These are phyloP conservation scores for Periparus ater DNA, from an alignment of 2,797 vertebrate species.

Conservation along the genomic window DNA sequence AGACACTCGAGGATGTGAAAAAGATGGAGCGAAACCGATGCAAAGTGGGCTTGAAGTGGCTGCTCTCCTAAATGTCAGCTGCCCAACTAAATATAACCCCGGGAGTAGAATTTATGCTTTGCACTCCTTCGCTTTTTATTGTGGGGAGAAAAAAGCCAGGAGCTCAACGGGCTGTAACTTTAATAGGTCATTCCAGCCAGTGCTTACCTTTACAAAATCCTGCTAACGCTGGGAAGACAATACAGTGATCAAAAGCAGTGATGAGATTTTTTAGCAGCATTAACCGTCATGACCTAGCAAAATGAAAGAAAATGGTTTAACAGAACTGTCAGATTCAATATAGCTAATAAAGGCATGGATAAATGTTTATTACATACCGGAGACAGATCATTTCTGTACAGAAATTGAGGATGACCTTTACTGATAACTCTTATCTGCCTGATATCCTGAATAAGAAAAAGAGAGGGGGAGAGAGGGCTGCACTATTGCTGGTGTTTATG, in stretches of 20 bases:
- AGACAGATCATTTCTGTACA: slow-evolving; percentile 99
- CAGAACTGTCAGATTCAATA: slow-evolving; percentile 99
- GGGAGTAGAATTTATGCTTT: slow-evolving; percentile 72
- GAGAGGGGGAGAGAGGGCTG: slow-evolving; percentile 49
- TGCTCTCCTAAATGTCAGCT: slow-evolving; percentile 62
- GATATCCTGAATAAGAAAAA: slow-evolving; percentile 84
- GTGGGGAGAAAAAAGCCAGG: slow-evolving; percentile 60
- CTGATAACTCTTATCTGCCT: slow-evolving; percentile 91
- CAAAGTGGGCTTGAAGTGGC: slow-evolving; percentile 61
- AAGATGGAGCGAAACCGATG: slow-evolving; percentile 59
- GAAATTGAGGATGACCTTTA: slow-evolving; percentile 99
- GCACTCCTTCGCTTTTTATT: slow-evolving; percentile 71
- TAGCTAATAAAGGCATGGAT: slow-evolving; percentile 97
- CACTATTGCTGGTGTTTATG: slow-evolving; percentile 71
- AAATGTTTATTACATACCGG: slow-evolving; percentile 99
- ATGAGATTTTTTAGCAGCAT: slow-evolving; percentile 93
- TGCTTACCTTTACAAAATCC: slow-evolving; percentile 83
- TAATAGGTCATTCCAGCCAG: slow-evolving; percentile 78
- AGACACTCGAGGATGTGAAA: slow-evolving; percentile 43
- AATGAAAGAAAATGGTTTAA: slow-evolving; percentile 95
- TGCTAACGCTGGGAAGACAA: slow-evolving; percentile 75
- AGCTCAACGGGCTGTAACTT: slow-evolving; percentile 76
- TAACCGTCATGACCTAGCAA: slow-evolving; percentile 95
- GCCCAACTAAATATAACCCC: slow-evolving; percentile 73
- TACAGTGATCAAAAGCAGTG: slow-evolving; percentile 83